Base-by-base conservation (phyloP, 2,888 invertebrate species). In the Pocota personata region DNA sequence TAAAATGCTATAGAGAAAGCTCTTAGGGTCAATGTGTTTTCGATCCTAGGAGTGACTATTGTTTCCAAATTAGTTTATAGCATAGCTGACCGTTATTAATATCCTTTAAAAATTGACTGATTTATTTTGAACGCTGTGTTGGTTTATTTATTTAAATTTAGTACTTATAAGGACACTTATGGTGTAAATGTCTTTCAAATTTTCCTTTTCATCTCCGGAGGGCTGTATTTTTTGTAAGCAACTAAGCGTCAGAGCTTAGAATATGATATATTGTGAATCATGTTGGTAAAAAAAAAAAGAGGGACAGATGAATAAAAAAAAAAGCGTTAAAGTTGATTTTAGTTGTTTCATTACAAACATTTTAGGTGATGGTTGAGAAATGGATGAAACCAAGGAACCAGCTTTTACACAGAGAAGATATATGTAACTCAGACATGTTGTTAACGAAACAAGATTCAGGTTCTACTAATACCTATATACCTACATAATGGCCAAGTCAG, bases 1-100 rank as follows among this genome's bases (percentile, higher is more conserved):
- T 69, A 3, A 84, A 80, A 32, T 84, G 80, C 30, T 80, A 84
- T 43, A 64, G 75, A 1, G 80, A 80, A 37, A 73, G 50, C 10
- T 75, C 62, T 21, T 82, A 78, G 32, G 19, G 0, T 8, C n/a
- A 30, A 24, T 32, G 24, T 10, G 57, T 2, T 30, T 3, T 8
- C 21, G n/a, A 27, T 21, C 12, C 12, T 0, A 50, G 24, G 24
- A 6, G 24, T 50, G 6, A 50, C 3, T 4, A 46, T 12, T n/a
- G 16, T 12, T 62, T 24, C 12, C 32, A 8, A 57, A 35, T 14
- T 12, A 7, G 60, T 43, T 30, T 46, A 8, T n/a, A 19, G 30
- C 10, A 16, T 19, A 19, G 12, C 21, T 32, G 19, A 37, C 5
- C 12, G 35, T 10, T 57, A 14, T 4, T 30, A 19, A 0, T 0